A percentile compares a stretch with the other conserved stretches of the same genome.
Conservation (phyloP, 2,113 vertebrate genomes). For the Pteronura brasiliensis region DNA sequence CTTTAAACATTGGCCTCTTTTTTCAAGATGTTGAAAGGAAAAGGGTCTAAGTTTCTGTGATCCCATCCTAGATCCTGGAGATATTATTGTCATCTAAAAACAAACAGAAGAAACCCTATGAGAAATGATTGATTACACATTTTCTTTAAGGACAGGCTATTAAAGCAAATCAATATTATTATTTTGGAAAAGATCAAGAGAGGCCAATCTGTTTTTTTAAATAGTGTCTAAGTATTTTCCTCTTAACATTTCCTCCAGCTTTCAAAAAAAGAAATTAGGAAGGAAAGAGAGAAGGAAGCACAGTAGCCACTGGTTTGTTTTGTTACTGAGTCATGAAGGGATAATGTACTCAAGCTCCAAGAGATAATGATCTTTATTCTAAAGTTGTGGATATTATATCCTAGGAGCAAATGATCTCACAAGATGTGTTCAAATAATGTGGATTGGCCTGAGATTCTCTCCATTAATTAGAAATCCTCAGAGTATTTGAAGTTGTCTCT, state of each 20-base stretch:
- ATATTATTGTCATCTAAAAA: background rate
- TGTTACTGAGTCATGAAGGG: background rate
- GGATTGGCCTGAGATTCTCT: background rate
- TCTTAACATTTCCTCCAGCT: background rate
- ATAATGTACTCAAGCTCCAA: background rate
- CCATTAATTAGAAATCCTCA: background rate
- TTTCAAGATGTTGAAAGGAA: background rate
- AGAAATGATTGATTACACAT: background rate
- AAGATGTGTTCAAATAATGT: background rate
- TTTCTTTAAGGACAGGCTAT: background rate
- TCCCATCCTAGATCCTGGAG: background rate
- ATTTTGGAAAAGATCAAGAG: background rate
- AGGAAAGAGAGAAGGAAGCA: background rate
- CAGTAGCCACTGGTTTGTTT: background rate
- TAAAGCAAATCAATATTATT: background rate
- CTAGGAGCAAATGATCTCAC: background rate
- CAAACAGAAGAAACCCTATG: background rate
- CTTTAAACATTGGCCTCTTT: background rate
- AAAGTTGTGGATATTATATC: background rate
- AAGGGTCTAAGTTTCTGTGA: background rate
- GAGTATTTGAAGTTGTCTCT: background rate
- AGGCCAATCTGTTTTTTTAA: background rate
- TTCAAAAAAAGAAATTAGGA: background rate
- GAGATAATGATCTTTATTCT: background rate
- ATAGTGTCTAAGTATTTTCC: background rate